Evolutionary conservation across 2,888 invertebrate species (phyloP), one percentile per base, ranked within the genome.

Genomic region (Ecliptopera silaceata): DNA sequence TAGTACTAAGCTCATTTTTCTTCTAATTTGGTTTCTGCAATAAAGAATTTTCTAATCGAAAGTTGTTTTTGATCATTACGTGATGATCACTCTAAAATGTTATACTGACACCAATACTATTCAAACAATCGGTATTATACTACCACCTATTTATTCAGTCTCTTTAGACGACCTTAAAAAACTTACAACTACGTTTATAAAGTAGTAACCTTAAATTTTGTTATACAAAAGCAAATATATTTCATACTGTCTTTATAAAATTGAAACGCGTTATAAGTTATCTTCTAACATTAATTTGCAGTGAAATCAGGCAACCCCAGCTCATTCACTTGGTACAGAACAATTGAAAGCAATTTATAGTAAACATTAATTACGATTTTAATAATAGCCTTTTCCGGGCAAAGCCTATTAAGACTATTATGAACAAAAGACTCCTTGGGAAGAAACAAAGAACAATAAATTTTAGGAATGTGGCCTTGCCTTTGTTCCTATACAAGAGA

Each of bases 401-500:
- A 49, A 58, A 53, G 48, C 48, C 39, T 39, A 39, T 48, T 48
- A 48, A 36, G 42, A 50, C 56, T 52, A 52, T 57, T 57, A 57
- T 29, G 54, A 58, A 58, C 53, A 58, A 58, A 44, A 50, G 48
- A 58, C 53, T 48, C 43, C 18, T 34, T 38, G 22, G 39, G 54
- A 42, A 49, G 53, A 53, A 50, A 58, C 43, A 45, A 46, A 49
- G 58, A 58, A 58, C 58, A 58, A 58, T 58, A 52, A 52, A 52
- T 57, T 48, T 47, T 6, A 17, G 45, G 44, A 56, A 51, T 39
- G 46, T 13, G 45, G 53, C 50, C 18, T 42, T 47, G 48, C 48
- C 39, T 46, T 58, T 58, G 57, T 58, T 49, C 34, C 17, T 38
- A 41, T 53, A 47, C 29, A 31, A 42, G 45, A 49, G 34, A 85